Conservation (phyloP, 2,888 invertebrate species). For the Caenorhabditis zanzibari region DNA sequence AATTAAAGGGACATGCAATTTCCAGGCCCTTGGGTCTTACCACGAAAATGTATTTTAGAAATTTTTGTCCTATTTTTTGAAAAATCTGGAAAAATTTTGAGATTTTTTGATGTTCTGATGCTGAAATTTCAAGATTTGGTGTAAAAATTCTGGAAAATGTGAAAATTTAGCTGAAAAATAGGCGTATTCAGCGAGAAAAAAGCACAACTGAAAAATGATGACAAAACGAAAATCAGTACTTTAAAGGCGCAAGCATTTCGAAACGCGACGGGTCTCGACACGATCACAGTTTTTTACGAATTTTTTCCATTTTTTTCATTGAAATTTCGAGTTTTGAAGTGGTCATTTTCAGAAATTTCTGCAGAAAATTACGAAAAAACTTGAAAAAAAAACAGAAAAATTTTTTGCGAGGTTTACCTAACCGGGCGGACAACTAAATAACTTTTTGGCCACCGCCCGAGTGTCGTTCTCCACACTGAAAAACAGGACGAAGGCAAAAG, state of each 20-base stretch:
- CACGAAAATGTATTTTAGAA: too few relatives aligned
- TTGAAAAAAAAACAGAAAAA: background rate
- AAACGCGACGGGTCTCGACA: background rate
- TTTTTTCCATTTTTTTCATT: background rate
- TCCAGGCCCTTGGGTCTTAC: too few relatives aligned
- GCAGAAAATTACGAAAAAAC: background rate
- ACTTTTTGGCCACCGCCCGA: background rate
- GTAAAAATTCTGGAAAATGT: background rate
- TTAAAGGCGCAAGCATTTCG: background rate
- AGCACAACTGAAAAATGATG: conserved; percentile 5
- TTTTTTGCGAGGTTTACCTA: background rate
- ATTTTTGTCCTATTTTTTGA: too few relatives aligned
- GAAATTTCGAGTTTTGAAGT: background rate
- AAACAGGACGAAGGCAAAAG: conserved; percentile 8
- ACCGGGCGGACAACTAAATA: background rate
- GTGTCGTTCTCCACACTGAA: background rate
- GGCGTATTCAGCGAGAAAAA: too few relatives aligned
- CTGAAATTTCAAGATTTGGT: background rate
- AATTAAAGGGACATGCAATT: too few relatives aligned
- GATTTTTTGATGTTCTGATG: too few relatives aligned
- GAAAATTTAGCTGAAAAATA: too few relatives aligned
- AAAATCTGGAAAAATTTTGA: too few relatives aligned
- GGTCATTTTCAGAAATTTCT: background rate
- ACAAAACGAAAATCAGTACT: background rate
- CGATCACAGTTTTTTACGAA: background rate